These are phyloP conservation scores for Leptodactylus fallax DNA, from an alignment of 2,797 vertebrate species.

Conservation along the genomic window DNA sequence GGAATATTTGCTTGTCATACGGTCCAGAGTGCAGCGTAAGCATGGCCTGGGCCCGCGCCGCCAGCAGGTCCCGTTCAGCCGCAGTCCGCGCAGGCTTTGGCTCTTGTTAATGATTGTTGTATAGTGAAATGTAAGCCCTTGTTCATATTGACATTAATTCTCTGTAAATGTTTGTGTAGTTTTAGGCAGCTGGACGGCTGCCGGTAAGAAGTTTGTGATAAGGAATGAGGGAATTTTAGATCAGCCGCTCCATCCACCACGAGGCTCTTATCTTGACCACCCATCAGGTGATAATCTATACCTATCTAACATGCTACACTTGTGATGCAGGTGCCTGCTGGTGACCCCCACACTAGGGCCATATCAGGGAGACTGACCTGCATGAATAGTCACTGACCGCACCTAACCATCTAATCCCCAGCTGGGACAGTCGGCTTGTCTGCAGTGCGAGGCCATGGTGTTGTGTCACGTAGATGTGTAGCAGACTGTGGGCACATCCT, in stretches of 20 bases:
- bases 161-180: slow-evolving; percentile 28
- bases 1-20: not conserved
- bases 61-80: no score
- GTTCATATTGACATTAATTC: slow-evolving; percentile 41
- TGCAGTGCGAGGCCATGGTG: not conserved
- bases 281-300: slow-evolving; percentile 1
- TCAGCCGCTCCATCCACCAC: slow-evolving; percentile 24
- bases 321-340: not conserved
- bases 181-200: slow-evolving; percentile 17
- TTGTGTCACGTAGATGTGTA: no score
- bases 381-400: not conserved
- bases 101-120: not conserved
- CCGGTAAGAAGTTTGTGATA: slow-evolving; percentile 36
- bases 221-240: slow-evolving; percentile 14
- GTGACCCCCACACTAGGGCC: not conserved
- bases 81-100: not conserved
- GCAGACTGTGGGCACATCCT: no score
- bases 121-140: slow-evolving; percentile 31
- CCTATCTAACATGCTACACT: slow-evolving; percentile 25
- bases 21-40: not conserved
- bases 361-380: not conserved
- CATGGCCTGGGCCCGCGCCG: not conserved
- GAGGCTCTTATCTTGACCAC: slow-evolving; percentile 10
- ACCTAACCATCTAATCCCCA: not conserved
- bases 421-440: no score